Evolutionary conservation across 2,888 invertebrate species (phyloP).

Genomic region (Brachyopa scutellaris): DNA sequence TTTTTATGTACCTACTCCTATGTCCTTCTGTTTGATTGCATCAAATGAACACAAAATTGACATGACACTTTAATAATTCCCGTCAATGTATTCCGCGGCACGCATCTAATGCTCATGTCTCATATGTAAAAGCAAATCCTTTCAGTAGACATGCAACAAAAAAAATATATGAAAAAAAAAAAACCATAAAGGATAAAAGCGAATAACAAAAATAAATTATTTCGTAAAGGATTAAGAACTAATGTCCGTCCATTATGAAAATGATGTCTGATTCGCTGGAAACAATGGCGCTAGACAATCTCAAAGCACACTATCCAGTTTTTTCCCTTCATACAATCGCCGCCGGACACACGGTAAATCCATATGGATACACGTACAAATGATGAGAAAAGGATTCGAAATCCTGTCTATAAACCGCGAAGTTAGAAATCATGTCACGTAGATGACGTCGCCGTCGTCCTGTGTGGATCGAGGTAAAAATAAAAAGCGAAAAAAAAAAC

Average conservation of each 20-base stretch:
- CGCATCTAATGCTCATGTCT: conserved; percentile 50
- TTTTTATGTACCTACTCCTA: not conserved
- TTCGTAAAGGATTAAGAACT: conserved; percentile 72
- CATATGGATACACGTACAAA: conserved; percentile 44
- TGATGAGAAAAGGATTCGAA: conserved; percentile 69
- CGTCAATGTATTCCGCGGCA: conserved; percentile 60
- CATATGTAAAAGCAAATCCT: conserved; percentile 38
- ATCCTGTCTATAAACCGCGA: conserved; percentile 72
- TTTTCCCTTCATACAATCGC: conserved; percentile 49
- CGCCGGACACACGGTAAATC: conserved; percentile 61
- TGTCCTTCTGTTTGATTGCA: conserved; percentile 36
- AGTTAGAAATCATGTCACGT: conserved; percentile 73
- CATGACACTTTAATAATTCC: conserved; percentile 62
- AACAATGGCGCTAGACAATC: conserved; percentile 65
- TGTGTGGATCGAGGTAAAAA: conserved; percentile 39
- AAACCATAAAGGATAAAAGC: conserved; percentile 42
- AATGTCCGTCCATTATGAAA: conserved; percentile 72
- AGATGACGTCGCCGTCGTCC: conserved; percentile 41
- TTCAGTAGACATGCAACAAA: conserved; percentile 17
- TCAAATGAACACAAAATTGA: conserved; percentile 65
- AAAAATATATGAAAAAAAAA: conserved; percentile 8
- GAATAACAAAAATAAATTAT: conserved; percentile 66
- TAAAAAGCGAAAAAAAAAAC: conserved; percentile 12
- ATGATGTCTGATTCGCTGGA: conserved; percentile 68
- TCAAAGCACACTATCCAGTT: conserved; percentile 54